Evolutionary conservation across 2,888 invertebrate species (phyloP).

Genomic region (Trachelus tabidus): DNA sequence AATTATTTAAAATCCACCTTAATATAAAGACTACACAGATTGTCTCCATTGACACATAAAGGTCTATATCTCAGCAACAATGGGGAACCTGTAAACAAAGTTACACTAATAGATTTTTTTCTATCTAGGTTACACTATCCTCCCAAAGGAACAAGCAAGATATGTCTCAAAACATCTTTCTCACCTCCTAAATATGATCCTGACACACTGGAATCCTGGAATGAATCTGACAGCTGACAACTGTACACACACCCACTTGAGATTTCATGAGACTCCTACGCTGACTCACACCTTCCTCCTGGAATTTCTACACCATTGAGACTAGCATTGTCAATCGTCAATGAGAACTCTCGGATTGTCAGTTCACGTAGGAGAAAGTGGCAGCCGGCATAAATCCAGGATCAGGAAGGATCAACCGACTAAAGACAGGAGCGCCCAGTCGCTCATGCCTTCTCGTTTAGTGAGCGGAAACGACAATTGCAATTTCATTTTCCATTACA

Average conservation of each 20-base stretch:
- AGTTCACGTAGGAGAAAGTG: not conserved
- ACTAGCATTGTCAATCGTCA: not conserved
- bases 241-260: not conserved
- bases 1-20: not conserved
- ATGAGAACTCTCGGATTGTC: not conserved
- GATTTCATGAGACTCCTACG: not conserved
- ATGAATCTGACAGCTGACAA: not conserved
- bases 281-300: not conserved
- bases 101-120: not conserved
- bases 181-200: not conserved
- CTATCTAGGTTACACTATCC: not conserved
- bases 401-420: not conserved
- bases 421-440: not conserved
- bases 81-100: not conserved
- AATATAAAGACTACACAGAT: not conserved
- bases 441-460: not conserved
- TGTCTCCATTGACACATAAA: not conserved
- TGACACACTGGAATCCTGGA: not conserved
- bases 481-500: not conserved
- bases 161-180: not conserved
- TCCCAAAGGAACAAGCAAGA: not conserved
- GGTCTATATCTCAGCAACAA: not conserved
- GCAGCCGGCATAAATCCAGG: not conserved
- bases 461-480: not conserved
- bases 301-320: not conserved